phyloP scores from a whole-genome alignment of 2,888 invertebrate genomes.

The Nesidiocoris tenuis region DNA sequence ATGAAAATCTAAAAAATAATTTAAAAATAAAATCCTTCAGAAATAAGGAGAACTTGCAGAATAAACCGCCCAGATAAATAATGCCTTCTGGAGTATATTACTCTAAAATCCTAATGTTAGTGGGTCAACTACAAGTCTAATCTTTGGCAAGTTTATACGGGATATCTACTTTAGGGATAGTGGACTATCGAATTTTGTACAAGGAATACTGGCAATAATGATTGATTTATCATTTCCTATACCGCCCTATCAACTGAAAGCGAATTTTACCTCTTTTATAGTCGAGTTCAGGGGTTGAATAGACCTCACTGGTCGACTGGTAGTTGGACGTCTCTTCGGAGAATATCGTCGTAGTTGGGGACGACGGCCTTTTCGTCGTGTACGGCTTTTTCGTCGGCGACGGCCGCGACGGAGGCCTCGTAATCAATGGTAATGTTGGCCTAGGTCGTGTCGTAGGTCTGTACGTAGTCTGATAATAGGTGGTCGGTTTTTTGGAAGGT shows the following conservation, averaged over 20 bases:
- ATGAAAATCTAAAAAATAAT: too few species aligned
- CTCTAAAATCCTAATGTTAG: too few species aligned
- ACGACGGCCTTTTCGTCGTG: constrained; percentile 55
- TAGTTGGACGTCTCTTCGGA: constrained; percentile 38
- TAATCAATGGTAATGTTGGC: constrained; percentile 47
- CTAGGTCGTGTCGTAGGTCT: constrained; percentile 46
- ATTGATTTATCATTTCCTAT: background rate
- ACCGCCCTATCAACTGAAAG: background rate
- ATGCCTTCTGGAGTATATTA: too few species aligned
- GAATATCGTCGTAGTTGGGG: constrained; percentile 54
- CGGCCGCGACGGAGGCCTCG: constrained; percentile 49
- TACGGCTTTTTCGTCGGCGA: constrained; percentile 53
- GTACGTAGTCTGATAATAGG: constrained; percentile 45
- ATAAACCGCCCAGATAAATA: too few species aligned
- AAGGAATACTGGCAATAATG: too few species aligned
- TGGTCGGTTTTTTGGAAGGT: constrained; percentile 51
- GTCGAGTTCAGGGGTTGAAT: constrained; percentile 51
- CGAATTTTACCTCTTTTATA: constrained; percentile 56
- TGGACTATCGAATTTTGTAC: too few species aligned
- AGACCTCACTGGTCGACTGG: constrained; percentile 35
- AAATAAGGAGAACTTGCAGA: too few species aligned
- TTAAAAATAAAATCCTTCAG: too few species aligned
- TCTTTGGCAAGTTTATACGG: background rate
- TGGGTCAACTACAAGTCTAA: too few species aligned
- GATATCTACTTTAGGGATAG: too few species aligned